A percentile compares a stretch with the other conserved stretches of the same genome.
These are phyloP conservation scores for Platyrinchus mystaceus DNA, from an alignment of 2,797 vertebrate species.

Conservation along the genomic window DNA sequence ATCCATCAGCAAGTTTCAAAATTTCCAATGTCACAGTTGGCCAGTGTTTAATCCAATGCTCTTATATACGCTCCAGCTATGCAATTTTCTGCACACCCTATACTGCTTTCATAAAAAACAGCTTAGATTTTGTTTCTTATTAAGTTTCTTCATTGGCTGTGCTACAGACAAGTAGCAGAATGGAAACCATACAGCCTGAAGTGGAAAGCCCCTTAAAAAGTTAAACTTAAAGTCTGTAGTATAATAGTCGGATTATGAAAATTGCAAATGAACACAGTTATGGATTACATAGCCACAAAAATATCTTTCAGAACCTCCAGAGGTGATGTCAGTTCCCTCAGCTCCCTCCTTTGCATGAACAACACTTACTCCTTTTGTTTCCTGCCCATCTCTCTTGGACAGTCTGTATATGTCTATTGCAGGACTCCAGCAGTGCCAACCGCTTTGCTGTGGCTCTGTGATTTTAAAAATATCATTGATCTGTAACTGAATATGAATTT, in stretches of 20 bases:
- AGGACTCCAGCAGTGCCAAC: neutral
- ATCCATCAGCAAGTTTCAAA: neutral
- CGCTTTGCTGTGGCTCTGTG: neutral
- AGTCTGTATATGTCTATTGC: accelerated
- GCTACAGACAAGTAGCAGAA: neutral
- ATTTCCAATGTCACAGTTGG: neutral
- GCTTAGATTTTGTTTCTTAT: neutral
- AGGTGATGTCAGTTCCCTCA: neutral
- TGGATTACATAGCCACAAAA: neutral
- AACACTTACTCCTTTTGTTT: neutral
- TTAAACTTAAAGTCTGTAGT: neutral
- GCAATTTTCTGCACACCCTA: neutral
- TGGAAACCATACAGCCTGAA: neutral
- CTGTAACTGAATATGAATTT: neutral
- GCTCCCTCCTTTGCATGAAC: neutral
- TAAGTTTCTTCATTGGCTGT: neutral
- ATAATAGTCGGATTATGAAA: neutral
- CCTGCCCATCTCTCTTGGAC: neutral
- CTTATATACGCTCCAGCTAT: neutral
- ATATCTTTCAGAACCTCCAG: neutral
- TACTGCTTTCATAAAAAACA: neutral
- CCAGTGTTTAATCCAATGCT: neutral
- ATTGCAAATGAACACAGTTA: neutral
- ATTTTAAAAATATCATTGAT: neutral
- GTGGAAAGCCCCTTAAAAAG: neutral